phyloP scores from a whole-genome alignment of 2,888 invertebrate species.

The Tipula vernalis region DNA sequence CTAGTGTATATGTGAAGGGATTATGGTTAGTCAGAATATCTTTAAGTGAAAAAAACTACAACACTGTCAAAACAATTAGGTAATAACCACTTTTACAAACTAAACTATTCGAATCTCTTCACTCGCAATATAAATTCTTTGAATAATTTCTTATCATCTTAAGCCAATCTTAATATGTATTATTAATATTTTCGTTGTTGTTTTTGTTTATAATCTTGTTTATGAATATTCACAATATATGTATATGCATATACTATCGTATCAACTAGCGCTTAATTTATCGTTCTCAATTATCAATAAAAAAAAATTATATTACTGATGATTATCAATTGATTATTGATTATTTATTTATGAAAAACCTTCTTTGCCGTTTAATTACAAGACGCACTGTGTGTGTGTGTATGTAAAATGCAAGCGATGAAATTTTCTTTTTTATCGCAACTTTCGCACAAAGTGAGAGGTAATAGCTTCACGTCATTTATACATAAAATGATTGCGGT shows the following conservation, averaged over 20 bases:
- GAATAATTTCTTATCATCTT: conserved; percentile 4
- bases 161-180: neutral
- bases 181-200: neutral
- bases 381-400: neutral
- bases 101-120: neutral
- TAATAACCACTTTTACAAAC: neutral
- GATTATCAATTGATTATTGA: neutral
- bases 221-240: neutral
- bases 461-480: neutral
- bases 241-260: neutral
- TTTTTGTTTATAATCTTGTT: neutral
- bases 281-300: neutral
- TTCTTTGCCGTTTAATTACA: neutral
- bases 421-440: neutral
- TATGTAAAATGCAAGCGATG: neutral
- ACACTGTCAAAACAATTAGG: neutral
- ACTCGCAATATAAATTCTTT: neutral
- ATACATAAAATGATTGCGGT: neutral
- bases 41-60: neutral
- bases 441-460: neutral
- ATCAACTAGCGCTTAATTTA: neutral
- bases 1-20: neutral
- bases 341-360: neutral
- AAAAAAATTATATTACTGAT: neutral
- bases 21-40: neutral